These are phyloP conservation scores for Nymphicus hollandicus DNA, from an alignment of 2,113 vertebrate species.

Conservation along the genomic window DNA sequence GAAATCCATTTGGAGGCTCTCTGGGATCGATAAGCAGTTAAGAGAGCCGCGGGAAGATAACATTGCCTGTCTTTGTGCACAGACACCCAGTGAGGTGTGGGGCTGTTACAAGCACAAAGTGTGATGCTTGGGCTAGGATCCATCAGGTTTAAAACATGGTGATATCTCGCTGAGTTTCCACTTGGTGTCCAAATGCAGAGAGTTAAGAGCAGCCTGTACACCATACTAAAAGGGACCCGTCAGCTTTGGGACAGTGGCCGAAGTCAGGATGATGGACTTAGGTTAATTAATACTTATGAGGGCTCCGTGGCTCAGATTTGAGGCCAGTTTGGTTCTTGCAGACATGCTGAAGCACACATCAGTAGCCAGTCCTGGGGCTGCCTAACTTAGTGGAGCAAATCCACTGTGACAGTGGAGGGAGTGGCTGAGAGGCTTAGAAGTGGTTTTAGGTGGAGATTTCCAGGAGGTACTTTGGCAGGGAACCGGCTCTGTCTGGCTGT, in stretches of 20 bases:
- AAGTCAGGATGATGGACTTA: background rate
- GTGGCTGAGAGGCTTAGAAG: background rate
- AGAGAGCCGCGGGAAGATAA: background rate
- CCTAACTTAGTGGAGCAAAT: background rate
- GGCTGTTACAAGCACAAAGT: background rate
- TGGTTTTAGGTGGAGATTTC: background rate
- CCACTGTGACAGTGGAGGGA: background rate
- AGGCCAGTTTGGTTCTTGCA: background rate
- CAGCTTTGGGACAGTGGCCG: accelerated
- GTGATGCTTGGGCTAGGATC: accelerated
- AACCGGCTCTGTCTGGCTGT: background rate
- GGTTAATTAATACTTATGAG: background rate
- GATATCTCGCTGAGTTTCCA: background rate
- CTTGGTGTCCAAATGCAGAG: background rate
- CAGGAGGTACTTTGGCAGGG: background rate
- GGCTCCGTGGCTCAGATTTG: background rate
- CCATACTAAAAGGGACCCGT: accelerated
- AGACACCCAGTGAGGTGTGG: background rate
- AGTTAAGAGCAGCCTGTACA: background rate
- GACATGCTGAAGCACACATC: accelerated
- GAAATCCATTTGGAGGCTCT: conserved; percentile 20
- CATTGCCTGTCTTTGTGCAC: background rate
- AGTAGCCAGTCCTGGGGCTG: background rate
- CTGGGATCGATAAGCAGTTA: conserved; percentile 41
- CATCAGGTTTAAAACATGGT: background rate